phyloP scores from a whole-genome alignment of 2,797 vertebrate genomes.

The Labroides dimidiatus region DNA sequence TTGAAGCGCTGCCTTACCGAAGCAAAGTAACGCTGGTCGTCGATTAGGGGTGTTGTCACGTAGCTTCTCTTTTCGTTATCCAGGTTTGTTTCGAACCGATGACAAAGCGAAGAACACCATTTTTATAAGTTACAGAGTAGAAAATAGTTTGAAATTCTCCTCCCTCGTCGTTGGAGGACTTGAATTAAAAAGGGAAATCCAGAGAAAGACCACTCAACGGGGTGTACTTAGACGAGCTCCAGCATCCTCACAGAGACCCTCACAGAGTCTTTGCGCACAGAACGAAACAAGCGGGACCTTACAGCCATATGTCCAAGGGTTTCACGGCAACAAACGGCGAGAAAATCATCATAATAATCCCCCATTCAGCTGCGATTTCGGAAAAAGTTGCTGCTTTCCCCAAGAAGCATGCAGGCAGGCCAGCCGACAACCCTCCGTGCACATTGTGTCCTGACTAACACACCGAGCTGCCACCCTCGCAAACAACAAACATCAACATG shows the following conservation, averaged over 20 bases:
- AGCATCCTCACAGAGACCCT: slow-evolving; percentile 61
- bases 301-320: slow-evolving; percentile 34
- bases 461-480: slow-evolving; percentile 62
- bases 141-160: neutral
- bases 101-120: slow-evolving; percentile 74
- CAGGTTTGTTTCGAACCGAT: slow-evolving; percentile 78
- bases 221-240: slow-evolving; percentile 63
- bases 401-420: slow-evolving; percentile 43
- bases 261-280: slow-evolving; percentile 34
- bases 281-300: slow-evolving; percentile 20
- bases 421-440: slow-evolving; percentile 46
- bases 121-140: slow-evolving; percentile 46
- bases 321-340: slow-evolving; percentile 21
- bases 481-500: slow-evolving; percentile 74
- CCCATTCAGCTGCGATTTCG: slow-evolving; percentile 25
- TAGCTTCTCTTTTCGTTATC: slow-evolving; percentile 73
- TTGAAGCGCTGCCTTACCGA: slow-evolving; percentile 63
- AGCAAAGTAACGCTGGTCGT: slow-evolving; percentile 55
- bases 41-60: slow-evolving; percentile 70
- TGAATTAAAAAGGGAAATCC: slow-evolving; percentile 37
- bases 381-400: slow-evolving; percentile 64
- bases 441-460: slow-evolving; percentile 36
- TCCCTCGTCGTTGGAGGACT: slow-evolving; percentile 30
- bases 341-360: slow-evolving; percentile 1
- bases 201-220: slow-evolving; percentile 37